Evolutionary conservation across 2,888 invertebrate genomes (phyloP), one percentile per base, ranked within the genome.

Genomic region (Spilosoma lubricipeda): DNA sequence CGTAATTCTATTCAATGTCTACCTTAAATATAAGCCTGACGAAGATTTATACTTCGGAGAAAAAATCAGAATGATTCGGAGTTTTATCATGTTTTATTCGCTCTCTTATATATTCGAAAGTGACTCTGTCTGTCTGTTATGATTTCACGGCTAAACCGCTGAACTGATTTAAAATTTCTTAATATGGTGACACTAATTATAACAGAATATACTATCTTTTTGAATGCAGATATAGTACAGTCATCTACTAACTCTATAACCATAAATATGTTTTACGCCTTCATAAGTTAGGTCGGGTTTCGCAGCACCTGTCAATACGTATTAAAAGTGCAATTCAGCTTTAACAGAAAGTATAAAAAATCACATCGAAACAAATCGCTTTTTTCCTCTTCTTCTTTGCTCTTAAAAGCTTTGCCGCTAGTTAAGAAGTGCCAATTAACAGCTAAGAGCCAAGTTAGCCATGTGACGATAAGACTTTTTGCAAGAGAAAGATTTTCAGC

Each of bases 401-500:
- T 76, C 78, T 77, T 84, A 80, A 39, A n/a, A 39, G 66, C 39
- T 39, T 39, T 66, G 73, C 74, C 75, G 42, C 73, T 77, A 80
- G 74, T 84, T 80, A 79, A 76, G 81, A 83, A 79, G 75, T 77
- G 79, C 79, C 80, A 81, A 45, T 78, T 79, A 74, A 56, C 3
- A 56, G 52, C n/a, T 23, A 56, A 56, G 73, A 75, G 75, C 71
- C 71, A 39, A 66, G 65, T 66, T 5, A 11, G 76, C 71, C 72
- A 39, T 39, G 39, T 66, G 23, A 11, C 65, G 67, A 67, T 70
- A 80, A 79, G 76, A 78, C 75, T 84, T 82, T 73, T 72, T 27
- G 42, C 78, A 73, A 64, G 70, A 71, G 73, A 73, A 67, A 66
- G 27, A 75, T 75, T 77, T 77, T 77, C 33, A 72, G 48, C 69